phyloP scores from a whole-genome alignment of 2,113 vertebrate species.

The Centrocercus urophasianus region DNA sequence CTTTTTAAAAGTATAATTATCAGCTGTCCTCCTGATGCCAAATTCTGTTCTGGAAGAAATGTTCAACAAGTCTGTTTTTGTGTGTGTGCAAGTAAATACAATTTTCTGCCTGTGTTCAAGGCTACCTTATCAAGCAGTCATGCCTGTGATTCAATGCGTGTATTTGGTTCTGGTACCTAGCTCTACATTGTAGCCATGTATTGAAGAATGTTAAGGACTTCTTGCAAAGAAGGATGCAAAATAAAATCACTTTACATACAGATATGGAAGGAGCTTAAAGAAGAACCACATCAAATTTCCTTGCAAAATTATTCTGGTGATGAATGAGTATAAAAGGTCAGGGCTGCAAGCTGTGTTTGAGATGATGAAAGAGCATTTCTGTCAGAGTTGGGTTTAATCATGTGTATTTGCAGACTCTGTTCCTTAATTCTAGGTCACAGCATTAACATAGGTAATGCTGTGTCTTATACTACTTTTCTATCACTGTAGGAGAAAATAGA shows the following conservation, averaged over 20 bases:
- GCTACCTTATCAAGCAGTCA: background rate
- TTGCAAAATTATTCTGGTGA: background rate
- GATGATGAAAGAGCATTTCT: background rate
- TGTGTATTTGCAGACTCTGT: background rate
- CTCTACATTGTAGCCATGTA: fast-evolving
- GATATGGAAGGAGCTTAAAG: background rate
- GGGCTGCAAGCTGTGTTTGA: background rate
- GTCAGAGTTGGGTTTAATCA: background rate
- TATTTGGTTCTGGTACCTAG: background rate
- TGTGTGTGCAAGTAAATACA: background rate
- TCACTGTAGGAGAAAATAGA: background rate
- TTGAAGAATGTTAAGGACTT: background rate
- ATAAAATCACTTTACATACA: background rate
- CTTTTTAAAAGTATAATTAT: background rate
- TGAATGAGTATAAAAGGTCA: background rate
- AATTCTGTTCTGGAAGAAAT: background rate
- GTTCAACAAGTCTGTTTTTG: background rate
- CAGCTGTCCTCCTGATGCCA: background rate
- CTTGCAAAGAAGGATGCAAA: background rate
- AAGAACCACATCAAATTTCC: background rate
- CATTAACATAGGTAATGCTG: background rate
- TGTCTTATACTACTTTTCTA: background rate
- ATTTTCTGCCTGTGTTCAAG: background rate
- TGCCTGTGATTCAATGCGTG: background rate
- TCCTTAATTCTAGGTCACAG: background rate